phyloP scores from a whole-genome alignment of 2,113 vertebrate genomes.

The Menidia beryllina region DNA sequence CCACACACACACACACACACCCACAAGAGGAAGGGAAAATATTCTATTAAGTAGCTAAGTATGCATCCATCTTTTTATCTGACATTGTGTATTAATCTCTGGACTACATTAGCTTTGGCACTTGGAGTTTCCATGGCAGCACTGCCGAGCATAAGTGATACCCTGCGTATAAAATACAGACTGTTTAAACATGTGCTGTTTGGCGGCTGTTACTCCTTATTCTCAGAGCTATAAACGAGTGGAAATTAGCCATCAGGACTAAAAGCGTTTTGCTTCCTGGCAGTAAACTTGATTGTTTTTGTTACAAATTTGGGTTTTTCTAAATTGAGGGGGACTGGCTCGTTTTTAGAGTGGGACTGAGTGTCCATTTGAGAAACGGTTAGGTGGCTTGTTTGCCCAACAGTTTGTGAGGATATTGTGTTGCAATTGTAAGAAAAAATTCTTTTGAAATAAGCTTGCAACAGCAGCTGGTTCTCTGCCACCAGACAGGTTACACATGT shows the following conservation, averaged over 20 bases:
- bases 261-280: too few relatives aligned
- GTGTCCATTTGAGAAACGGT: background rate
- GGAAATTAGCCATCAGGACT: too few relatives aligned
- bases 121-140: slow-evolving; percentile 33
- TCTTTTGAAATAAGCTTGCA: too few relatives aligned
- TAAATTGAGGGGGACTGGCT: background rate
- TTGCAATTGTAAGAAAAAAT: too few relatives aligned
- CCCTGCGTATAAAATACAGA: background rate
- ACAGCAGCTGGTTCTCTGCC: too few relatives aligned
- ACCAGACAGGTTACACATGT: too few relatives aligned
- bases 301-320: too few relatives aligned
- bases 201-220: background rate
- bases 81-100: slow-evolving; percentile 21
- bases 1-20: background rate
- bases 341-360: background rate
- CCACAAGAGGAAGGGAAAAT: slow-evolving; percentile 2
- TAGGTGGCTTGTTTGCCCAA: too few relatives aligned
- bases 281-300: too few relatives aligned
- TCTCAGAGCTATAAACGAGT: too few relatives aligned
- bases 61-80: slow-evolving; percentile 31
- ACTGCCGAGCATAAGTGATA: background rate
- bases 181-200: background rate
- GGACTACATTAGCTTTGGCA: background rate
- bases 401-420: too few relatives aligned
- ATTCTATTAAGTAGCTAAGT: slow-evolving; percentile 16